phyloP scores from a whole-genome alignment of 2,113 vertebrate species.

The Arothron firmamentum region DNA sequence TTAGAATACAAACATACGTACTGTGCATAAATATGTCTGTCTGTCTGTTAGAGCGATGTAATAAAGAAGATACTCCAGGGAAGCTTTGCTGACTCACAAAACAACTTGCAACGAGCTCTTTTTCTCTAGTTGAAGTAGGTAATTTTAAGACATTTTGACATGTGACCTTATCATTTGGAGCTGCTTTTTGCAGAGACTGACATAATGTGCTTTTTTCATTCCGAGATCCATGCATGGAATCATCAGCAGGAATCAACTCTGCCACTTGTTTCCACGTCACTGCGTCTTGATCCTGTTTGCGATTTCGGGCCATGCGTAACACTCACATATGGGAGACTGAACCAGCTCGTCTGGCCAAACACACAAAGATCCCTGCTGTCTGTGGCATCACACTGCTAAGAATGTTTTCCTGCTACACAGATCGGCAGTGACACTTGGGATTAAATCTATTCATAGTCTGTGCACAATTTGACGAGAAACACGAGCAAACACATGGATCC shows the following conservation, averaged over 20 bases:
- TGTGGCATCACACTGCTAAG: constrained; percentile 22
- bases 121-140: no score
- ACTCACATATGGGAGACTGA: constrained; percentile 10
- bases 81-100: no score
- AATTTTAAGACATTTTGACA: no score
- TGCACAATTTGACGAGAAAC: constrained; percentile 39
- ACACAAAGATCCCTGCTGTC: constrained; percentile 20
- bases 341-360: neutral
- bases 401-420: constrained; percentile 44
- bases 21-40: neutral
- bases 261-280: neutral
- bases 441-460: constrained; percentile 39
- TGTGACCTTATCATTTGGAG: no score
- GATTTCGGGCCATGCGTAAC: neutral
- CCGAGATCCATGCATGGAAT: no score
- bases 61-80: no score
- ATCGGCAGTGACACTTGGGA: constrained; percentile 43
- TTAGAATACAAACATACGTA: neutral
- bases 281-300: constrained; percentile 15
- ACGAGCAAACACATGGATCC: constrained; percentile 37
- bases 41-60: neutral
- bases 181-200: no score
- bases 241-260: no score
- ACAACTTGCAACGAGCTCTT: no score
- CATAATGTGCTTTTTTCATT: no score